These are phyloP conservation scores for Isurus oxyrinchus DNA, from an alignment of 2,113 vertebrate species.

Conservation along the genomic window DNA sequence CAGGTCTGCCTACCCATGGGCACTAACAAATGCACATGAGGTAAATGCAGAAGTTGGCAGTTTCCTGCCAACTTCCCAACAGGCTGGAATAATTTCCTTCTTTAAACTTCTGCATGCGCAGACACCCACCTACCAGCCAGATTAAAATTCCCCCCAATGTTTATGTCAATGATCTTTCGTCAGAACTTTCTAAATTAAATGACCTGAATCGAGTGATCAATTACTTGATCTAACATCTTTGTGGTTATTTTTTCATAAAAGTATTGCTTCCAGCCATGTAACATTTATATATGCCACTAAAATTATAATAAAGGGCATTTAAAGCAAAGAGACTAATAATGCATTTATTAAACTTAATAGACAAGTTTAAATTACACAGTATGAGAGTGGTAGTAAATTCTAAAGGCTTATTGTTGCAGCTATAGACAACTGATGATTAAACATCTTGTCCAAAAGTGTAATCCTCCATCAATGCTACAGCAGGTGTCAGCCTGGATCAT, in stretches of 20 bases:
- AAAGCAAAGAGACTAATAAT: background rate
- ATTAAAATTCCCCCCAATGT: background rate
- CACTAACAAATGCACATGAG: background rate
- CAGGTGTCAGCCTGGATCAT: background rate
- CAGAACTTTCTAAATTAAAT: background rate
- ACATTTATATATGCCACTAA: background rate
- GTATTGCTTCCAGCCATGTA: background rate
- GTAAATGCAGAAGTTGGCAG: background rate
- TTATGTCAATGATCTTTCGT: background rate
- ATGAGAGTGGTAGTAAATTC: background rate
- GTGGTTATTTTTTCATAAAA: constrained; percentile 7
- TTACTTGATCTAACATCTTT: background rate
- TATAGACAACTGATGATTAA: background rate
- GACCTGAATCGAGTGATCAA: background rate
- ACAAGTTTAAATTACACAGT: background rate
- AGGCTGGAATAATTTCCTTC: background rate
- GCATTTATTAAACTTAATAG: background rate
- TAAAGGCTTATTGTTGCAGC: background rate
- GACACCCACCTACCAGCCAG: background rate
- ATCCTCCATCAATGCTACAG: background rate
- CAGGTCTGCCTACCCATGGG: too few relatives aligned
- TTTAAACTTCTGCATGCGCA: background rate
- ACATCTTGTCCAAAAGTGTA: background rate
- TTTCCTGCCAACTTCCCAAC: background rate
- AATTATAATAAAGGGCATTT: background rate